Evolutionary conservation across 92 coral and sea anemone species (phyloP).

Genomic region (Phenganax subtilis): DNA sequence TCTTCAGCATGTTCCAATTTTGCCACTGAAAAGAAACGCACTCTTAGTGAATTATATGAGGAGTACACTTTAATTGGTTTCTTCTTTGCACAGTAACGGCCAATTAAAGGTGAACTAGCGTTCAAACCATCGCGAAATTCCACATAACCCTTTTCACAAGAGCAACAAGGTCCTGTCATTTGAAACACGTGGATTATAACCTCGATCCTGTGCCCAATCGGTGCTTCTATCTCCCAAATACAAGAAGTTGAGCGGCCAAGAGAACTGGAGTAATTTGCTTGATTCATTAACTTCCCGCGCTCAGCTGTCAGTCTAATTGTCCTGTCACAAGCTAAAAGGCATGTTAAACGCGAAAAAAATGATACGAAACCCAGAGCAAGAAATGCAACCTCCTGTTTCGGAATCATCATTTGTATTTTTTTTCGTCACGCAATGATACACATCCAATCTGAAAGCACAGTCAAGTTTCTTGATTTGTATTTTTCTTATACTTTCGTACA

Average conservation of each 20-base stretch:
- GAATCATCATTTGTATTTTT: background rate
- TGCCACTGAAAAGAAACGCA: conserved; percentile 66
- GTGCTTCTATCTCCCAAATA: conserved; percentile 63
- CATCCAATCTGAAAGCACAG: background rate
- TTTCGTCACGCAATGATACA: background rate
- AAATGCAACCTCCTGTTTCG: background rate
- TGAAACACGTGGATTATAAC: conserved; percentile 70
- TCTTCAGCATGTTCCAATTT: conserved; percentile 52
- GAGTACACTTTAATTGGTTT: conserved; percentile 72
- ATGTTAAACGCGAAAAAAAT: background rate
- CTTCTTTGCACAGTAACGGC: conserved; percentile 78
- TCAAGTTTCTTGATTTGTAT: too few species aligned
- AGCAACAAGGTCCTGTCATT: conserved; percentile 78
- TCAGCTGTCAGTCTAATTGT: conserved; percentile 1
- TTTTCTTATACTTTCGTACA: too few species aligned
- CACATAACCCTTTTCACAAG: conserved; percentile 73
- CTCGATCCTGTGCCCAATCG: conserved; percentile 62
- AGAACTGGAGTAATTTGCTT: background rate
- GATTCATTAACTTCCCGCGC: conserved; percentile 17
- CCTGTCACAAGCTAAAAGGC: background rate
- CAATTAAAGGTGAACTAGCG: conserved; percentile 71
- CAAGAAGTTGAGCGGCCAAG: conserved; percentile 40
- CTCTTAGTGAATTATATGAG: conserved; percentile 59
- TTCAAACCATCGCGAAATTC: conserved; percentile 82
- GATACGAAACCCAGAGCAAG: background rate